phyloP scores from a whole-genome alignment of 2,797 vertebrate genomes.

The Gephyroberyx darwinii region DNA sequence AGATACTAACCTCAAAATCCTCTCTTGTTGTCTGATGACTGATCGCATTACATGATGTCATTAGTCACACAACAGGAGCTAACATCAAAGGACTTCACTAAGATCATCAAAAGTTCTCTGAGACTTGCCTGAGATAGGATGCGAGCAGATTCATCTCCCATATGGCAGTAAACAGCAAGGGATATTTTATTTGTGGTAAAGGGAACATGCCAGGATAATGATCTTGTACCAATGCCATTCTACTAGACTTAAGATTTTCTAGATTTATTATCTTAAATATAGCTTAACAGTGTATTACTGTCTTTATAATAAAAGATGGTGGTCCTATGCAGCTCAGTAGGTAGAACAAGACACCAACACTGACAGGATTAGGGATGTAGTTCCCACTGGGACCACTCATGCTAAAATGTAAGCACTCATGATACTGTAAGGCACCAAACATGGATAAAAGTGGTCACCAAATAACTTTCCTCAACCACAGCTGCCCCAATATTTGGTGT shows the following conservation, averaged over 20 bases:
- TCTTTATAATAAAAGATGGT: not conserved
- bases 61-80: constrained; percentile 12
- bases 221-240: not conserved
- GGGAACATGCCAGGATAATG: not conserved
- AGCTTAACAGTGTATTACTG: not conserved
- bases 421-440: not conserved
- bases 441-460: not conserved
- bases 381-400: not conserved
- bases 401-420: not conserved
- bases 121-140: not conserved
- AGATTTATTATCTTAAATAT: not conserved
- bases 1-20: constrained; percentile 1
- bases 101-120: not conserved
- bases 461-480: constrained; percentile 5
- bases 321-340: not conserved
- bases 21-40: not conserved
- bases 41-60: constrained; percentile 21
- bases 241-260: not conserved
- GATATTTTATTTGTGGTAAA: not conserved
- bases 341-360: not conserved
- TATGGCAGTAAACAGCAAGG: not conserved
- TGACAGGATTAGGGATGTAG: not conserved
- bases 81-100: constrained; percentile 3
- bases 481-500: constrained; percentile 23
- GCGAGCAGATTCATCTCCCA: not conserved